These are phyloP conservation scores for Drosophila ustulata DNA, from an alignment of 2,888 invertebrate genomes.

Conservation along the genomic window DNA sequence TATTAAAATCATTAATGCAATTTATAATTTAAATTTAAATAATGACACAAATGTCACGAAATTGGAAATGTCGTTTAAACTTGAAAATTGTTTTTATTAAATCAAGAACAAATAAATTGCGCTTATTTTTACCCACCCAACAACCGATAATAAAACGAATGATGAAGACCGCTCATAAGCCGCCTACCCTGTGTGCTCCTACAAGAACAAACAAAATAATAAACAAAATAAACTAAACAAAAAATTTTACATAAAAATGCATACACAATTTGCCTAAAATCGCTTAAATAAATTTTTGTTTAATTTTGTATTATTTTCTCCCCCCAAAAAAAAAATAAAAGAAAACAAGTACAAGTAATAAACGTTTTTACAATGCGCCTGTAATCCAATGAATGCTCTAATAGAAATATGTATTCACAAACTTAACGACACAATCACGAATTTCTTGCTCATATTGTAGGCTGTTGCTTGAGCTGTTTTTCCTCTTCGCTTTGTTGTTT, in stretches of 20 bases:
- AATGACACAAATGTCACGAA: constrained; percentile 62
- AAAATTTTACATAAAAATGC: constrained; percentile 30
- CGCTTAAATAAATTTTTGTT: constrained; percentile 17
- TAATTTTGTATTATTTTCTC: constrained; percentile 3
- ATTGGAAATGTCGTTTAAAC: constrained; percentile 72
- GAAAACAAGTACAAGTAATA: constrained; percentile 28
- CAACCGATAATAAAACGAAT: constrained; percentile 75
- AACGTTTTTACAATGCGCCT: constrained; percentile 59
- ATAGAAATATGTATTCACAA: constrained; percentile 41
- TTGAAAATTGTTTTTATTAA: constrained; percentile 15
- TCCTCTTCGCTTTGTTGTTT: constrained; percentile 78
- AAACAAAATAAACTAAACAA: constrained; percentile 28
- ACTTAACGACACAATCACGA: constrained; percentile 47
- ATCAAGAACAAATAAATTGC: constrained; percentile 54
- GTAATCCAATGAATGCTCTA: constrained; percentile 51
- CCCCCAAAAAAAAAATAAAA: background rate
- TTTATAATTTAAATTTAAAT: constrained; percentile 46
- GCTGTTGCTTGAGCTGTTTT: constrained; percentile 80
- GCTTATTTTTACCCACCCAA: constrained; percentile 62
- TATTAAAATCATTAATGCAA: constrained; percentile 47
- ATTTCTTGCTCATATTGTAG: constrained; percentile 70
- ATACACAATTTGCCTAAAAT: constrained; percentile 61
- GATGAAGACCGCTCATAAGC: constrained; percentile 84
- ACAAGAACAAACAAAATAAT: constrained; percentile 51
- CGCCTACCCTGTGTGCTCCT: constrained; percentile 85